Conservation (phyloP, 2,113 vertebrate species). For the Tauraco erythrolophus region DNA sequence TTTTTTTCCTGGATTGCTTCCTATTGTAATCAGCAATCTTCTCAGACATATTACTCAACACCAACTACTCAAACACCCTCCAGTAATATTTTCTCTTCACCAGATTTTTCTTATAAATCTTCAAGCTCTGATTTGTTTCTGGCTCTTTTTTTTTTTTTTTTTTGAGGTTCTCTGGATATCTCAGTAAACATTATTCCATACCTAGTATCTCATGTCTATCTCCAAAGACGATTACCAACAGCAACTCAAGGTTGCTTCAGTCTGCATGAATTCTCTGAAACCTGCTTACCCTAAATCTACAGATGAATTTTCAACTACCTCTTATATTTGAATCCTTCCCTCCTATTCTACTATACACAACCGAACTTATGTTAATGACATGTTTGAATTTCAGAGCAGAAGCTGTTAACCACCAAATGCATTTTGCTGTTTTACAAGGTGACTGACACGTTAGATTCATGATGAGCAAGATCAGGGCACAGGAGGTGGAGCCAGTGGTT, state of each 20-base stretch:
- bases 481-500: not conserved
- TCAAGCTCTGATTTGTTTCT: not conserved
- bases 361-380: fast-evolving
- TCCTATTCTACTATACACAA: not conserved
- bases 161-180: not conserved
- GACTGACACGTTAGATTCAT: not conserved
- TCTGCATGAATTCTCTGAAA: not conserved
- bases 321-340: not conserved
- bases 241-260: not conserved
- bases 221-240: not conserved
- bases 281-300: not conserved
- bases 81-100: not conserved
- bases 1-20: not conserved
- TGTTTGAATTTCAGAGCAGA: not conserved
- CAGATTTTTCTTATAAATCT: not conserved
- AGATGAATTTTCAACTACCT: not conserved
- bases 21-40: not conserved
- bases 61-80: not conserved
- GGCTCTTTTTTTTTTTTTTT: not conserved
- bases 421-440: not conserved
- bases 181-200: not conserved
- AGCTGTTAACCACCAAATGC: fast-evolving
- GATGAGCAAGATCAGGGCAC: not conserved
- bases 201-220: not conserved
- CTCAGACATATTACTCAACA: not conserved